Conservation (phyloP, 2,888 invertebrate genomes). For the Eupithecia exiguata region DNA sequence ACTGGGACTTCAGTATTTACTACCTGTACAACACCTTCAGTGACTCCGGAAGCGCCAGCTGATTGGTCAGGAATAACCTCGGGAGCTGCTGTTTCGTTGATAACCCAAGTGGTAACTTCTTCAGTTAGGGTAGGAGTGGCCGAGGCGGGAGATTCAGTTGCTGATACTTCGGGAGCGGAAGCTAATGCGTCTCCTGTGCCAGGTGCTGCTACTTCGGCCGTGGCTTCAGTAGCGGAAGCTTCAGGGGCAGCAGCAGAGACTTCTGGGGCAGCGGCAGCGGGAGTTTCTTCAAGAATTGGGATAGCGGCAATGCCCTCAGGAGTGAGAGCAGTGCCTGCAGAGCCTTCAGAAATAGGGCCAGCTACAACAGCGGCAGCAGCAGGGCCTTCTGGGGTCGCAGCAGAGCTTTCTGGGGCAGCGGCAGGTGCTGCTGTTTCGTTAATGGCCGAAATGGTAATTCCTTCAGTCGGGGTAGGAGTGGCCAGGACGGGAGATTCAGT, state of each 20-base stretch:
- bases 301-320: not conserved
- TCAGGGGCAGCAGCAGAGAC: conserved; percentile 8
- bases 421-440: not conserved
- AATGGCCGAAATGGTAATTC: not conserved
- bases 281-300: not conserved
- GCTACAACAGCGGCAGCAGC: not conserved
- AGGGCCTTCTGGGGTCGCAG: not conserved
- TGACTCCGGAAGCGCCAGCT: not conserved
- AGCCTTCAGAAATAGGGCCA: too few relatives aligned
- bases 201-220: not conserved
- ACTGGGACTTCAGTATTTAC: not conserved
- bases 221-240: not conserved
- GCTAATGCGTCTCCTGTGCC: not conserved
- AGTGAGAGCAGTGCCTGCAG: conserved; percentile 7
- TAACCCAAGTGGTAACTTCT: not conserved
- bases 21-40: not conserved
- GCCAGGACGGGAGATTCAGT: not conserved
- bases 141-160: not conserved
- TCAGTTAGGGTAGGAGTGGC: conserved; percentile 5
- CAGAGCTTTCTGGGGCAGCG: conserved; percentile 2
- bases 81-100: not conserved
- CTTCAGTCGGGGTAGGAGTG: conserved; percentile 8
- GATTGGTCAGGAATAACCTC: conserved; percentile 10
- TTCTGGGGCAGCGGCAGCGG: conserved; percentile 8
- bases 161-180: not conserved